Evolutionary conservation across 2,797 vertebrate genomes (phyloP), one percentile per base, ranked within the genome.

Genomic region (Myiothlypis chrysogaster): DNA sequence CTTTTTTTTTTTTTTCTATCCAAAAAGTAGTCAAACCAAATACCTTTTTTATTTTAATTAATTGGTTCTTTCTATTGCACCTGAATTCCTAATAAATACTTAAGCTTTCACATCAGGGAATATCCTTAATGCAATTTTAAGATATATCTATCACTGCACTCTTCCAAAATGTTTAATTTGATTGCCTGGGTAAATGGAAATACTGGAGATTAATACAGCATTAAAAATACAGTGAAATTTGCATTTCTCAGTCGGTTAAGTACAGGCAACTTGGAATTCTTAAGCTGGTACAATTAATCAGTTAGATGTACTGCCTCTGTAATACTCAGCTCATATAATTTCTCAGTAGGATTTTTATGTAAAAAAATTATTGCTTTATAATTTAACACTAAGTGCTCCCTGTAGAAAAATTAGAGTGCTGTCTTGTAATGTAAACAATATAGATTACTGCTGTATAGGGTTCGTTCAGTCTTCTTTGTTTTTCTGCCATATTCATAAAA

Each of bases 151-250:
- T 95, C 86, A 60, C 52, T 78, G 20, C 10, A 10, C 39, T 64
- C 73, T 83, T 95, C 50, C 53, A 95, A 95, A 94, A 89, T 94
- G 86, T 96, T 97, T 96, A 83, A 97, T 97, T 96, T 97, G 65
- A 68, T 57, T 89, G 66, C 88, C 63, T 89, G 65, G 34, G 8
- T 95, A 70, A 86, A 80, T 68, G 86, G 89, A 97, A 91, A 89
- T 94, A 14, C 56, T 93, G 43, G 92, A 88, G 76, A 96, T 95
- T 97, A 97, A 96, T 94, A 49, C 50, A 95, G 37, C 69, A 93
- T 90, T 97, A 95, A 91, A 97, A 97, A 93, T 93, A 89, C 28
- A 97, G 41, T 47, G 68, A 89, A 96, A 91, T 72, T 30, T 90
- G 55, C 30, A 65, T 96, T 97, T 95, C 81, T 73, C 87, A 83